Base-by-base conservation (phyloP, 1,140 invertebrate species). In the Calosoma granatense region DNA sequence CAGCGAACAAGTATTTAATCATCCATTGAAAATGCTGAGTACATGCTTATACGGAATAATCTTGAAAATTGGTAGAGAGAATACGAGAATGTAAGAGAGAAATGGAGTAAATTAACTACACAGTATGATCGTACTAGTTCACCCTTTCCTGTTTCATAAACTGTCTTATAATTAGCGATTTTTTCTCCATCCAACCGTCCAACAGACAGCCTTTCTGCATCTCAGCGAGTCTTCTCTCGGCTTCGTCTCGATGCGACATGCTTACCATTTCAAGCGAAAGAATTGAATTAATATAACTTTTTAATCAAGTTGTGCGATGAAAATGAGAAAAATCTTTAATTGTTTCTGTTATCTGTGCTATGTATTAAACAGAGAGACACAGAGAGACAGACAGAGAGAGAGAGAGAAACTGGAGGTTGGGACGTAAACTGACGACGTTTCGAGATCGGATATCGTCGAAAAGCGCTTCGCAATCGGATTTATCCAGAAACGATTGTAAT, bases 231-330 rank as follows among this genome's bases (percentile, higher is more conserved):
- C n/a, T n/a, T n/a, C n/a, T n/a, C n/a, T n/a, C n/a, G n/a, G n/a
- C n/a, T n/a, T n/a, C n/a, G n/a, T n/a, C n/a, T n/a, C 4, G 26
- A 6, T 30, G 26, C 26, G 26, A 30, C 4, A 30, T 30, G 4
- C 26, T 30, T 14, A 30, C 26, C 41, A 47, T 17, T 47, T 47
- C 41, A 47, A 11, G 41, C 41, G 41, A 6, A 17, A 47, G 15
- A 47, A 47, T 47, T 47, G 41, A 47, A 47, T 47, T 47, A 47
- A 47, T 12, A 47, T 47, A 47, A 47, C 41, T 47, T 47, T 47
- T 47, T 47, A 47, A 47, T 47, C 41, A 47, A 47, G 41, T 47
- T 47, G 41, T 47, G 41, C 41, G 41, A 12, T 17, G 17, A 47
- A 47, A 47, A 47, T 9, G 17, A 12, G 41, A 9, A 47, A 47